phyloP scores from a whole-genome alignment of 2,113 vertebrate genomes.

The Ameiurus melas region DNA sequence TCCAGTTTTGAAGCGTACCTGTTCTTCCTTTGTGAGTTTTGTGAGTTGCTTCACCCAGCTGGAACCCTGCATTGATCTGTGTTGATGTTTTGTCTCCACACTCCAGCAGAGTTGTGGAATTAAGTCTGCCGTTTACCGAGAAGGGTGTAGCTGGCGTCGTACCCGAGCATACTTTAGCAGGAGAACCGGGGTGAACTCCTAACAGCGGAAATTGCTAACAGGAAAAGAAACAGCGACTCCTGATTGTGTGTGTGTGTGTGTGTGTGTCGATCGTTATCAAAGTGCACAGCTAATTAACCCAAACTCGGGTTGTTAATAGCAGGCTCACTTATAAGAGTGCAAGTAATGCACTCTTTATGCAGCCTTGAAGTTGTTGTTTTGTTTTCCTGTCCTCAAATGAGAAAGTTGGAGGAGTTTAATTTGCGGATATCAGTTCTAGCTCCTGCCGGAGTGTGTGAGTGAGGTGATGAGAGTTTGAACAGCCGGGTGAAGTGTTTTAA shows the following conservation, averaged over 20 bases:
- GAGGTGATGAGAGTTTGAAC: conserved; percentile 34
- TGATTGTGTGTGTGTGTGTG: not conserved
- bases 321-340: conserved; percentile 16
- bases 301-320: conserved; percentile 18
- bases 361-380: not conserved
- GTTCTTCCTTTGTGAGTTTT: not conserved
- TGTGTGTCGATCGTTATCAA: conserved; percentile 15
- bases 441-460: not conserved
- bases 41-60: not conserved
- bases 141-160: not conserved
- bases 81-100: not conserved
- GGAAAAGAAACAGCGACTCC: not conserved
- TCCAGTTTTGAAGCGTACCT: not conserved
- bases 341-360: conserved; percentile 29
- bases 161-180: not conserved
- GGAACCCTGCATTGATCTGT: conserved; percentile 25
- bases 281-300: conserved; percentile 18
- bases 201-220: not conserved
- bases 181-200: not conserved
- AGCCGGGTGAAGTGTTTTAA: conserved; percentile 38
- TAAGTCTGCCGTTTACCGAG: not conserved
- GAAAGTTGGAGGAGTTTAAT: conserved; percentile 42
- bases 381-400: not conserved
- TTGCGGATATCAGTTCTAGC: conserved; percentile 32
- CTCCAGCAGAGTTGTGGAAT: not conserved